Base-by-base conservation (phyloP, 92 coral and sea anemone species). In the Meandrina meandrites region DNA sequence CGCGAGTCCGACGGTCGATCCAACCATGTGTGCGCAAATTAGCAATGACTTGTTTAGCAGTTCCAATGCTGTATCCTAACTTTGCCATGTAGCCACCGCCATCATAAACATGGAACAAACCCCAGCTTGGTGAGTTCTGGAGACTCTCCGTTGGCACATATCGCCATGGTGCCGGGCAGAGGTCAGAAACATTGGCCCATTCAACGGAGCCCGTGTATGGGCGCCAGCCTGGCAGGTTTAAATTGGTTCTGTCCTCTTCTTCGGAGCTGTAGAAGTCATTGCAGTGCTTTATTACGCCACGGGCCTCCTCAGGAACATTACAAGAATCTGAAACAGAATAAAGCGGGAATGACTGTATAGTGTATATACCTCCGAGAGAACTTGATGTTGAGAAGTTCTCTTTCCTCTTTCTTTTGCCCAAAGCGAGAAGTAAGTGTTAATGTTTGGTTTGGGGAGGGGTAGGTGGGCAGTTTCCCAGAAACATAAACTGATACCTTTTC, bases 21-120 rank as follows among this genome's bases (percentile, higher is more conserved):
- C 98, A 95, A 15, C 83, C 75, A n/a, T 90, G 75, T 13, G 36
- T 60, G 24, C 83, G 90, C 28, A 94, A 79, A 42, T 93, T 87
- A 30, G 89, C 42, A 30, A 87, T 84, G 34, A 91, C 78, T 31
- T 30, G 40, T 15, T 19, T 24, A n/a, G 94, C 89, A 16, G 90
- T 77, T 42, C 79, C 34, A 17, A 28, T 74, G 50, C 87, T 90
- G 72, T 95, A 93, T 31, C 98, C 98, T 47, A 95, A 68, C 78
- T 93, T 93, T 60, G 96, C 95, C 16, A 88, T 89, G 58, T 91
- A 95, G 10, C 98, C 98, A 0, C 98, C 98, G 56, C 98, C 96
- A 35, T 88, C 86, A 76, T 95, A 95, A 60, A 85, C 34, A 75
- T 83, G 73, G 57, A 91, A 93, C 84, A 89, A 91, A 1, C 94